Base-by-base conservation (phyloP, 2,113 vertebrate species). In the Tauraco erythrolophus region DNA sequence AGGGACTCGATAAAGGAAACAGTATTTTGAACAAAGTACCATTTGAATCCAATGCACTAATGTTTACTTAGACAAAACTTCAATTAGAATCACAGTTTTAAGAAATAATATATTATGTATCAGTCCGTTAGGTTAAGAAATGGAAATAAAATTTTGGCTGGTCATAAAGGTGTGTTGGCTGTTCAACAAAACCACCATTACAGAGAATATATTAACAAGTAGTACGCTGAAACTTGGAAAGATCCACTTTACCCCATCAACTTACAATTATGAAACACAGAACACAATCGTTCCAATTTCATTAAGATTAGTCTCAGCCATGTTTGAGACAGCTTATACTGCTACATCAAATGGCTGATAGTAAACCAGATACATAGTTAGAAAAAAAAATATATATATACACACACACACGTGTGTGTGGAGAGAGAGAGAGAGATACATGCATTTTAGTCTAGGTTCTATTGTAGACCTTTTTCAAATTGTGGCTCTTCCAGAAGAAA, bases 331-430 rank as follows among this genome's bases (percentile, higher is more conserved):
- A 56, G n/a, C 11, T 48, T 53, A 25, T 12, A 56, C 45, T 8
- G 56, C 53, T 70, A 6, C 8, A 56, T 48, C 64, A 84, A 54
- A 78, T 24, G 56, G 51, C 50, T 66, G 58, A 68, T 19, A 50
- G 39, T 22, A 83, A 92, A 80, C 12, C 18, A 86, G 24, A 53
- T 22, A 43, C 0, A 1, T 3, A 65, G 37, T n/a, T 14, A 70
- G 37, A 61, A 66, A 85, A 70, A 35, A 61, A 66, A 85, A 39
- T 46, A 30, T 30, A n/a, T 39, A 70, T 23, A 14, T 12, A 33
- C 4, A 7, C n/a, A 7, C 57, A 5, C 14, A 19, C 0, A 1
- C 8, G 19, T 1, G 1, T 9, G 7, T 39, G 6, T 18, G 41
- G 41, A 64, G 19, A 50, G 9, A n/a, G 4, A 53, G 11, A 80